Base-by-base conservation (phyloP, 2,797 vertebrate species). In the Aldrovandia affinis region DNA sequence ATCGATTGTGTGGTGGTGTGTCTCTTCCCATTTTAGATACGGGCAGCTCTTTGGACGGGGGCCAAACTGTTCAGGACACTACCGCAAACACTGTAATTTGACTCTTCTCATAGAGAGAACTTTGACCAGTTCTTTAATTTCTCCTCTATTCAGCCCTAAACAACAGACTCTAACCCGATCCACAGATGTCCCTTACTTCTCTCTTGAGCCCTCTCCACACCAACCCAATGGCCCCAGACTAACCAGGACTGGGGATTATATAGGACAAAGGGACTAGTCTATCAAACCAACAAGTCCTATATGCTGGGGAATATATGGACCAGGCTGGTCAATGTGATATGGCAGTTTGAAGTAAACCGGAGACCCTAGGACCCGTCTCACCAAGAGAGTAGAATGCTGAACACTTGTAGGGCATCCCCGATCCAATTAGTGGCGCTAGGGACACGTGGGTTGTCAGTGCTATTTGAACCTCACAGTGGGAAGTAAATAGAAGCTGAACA, bases 21-120 rank as follows among this genome's bases (percentile, higher is more conserved):
- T 88, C 83, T 83, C 77, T 84, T 85, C 83, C 52, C 81, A 0
- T 88, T 59, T 86, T 57, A 81, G 75, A 84, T 90, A 91, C 91
- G 4, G 86, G 90, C 83, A 47, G 36, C 28, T 68, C 22, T 54
- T 63, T 86, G 91, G 85, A 55, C n/a, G 36, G 2, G 14, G 22
- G 85, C 89, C 90, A 91, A 85, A 86, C 14, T 22, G 0, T 5
- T 55, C 28, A 8, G 75, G 81, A 85, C 88, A 59, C 80, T 39
- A 20, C 88, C 89, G 85, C 84, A 78, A 50, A 84, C 50, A 81
- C 7, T 44, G 20, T 9, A 65, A 79, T 14, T 79, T n/a, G 28
- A 61, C 30, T 57, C 57, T n/a, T 14, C 33, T 25, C 36, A 55
- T 75, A 55, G 12, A 57, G 36, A 77, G 70, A 33, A 80, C 33